Evolutionary conservation across 2,888 invertebrate genomes (phyloP), one percentile per base, ranked within the genome.

Genomic region (Flexamia atlantica): DNA sequence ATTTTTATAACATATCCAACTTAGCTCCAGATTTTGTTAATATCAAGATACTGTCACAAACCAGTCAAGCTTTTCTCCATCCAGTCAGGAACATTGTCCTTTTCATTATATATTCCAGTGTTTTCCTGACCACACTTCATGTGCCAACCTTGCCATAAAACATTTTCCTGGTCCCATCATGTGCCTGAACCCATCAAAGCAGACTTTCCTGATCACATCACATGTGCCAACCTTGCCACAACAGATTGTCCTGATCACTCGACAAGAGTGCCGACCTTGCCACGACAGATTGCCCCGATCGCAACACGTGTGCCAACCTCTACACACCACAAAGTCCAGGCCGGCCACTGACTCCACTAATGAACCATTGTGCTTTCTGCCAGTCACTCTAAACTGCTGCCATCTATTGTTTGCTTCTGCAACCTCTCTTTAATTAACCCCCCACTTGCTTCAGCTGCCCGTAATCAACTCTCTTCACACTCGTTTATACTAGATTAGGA

Each of bases 381-480:
- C 79, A 79, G 79, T 79, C 79, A 79, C 79, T 79, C 53, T 79
- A 79, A 76, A 57, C 57, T 57, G 79, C 79, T 57, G 79, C 79
- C 79, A 79, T 79, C 79, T 79, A 79, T 79, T 79, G 79, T 79
- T 79, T 79, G 57, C 79, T 79, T 36, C 79, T 79, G 79, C 79
- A 79, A 79, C 79, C 46, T 12, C 79, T 79, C 79, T 79, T 79
- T 79, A 79, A 79, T 79, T 79, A 79, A 23, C 79, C 79, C 46
- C 36, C 36, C 79, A 53, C 79, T 79, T 79, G 79, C 57, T 76
- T 20, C 17, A 25, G 76, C 46, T 25, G 76, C 28, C 74, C 23
- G 12, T 46, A 76, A 76, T 76, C 76, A 76, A 46, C 50, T 46
- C 76, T 46, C 46, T 46, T 76, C 76, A 76, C 76, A 76, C 76